phyloP scores from a whole-genome alignment of 2,888 invertebrate genomes.

The Mamestra brassicae region DNA sequence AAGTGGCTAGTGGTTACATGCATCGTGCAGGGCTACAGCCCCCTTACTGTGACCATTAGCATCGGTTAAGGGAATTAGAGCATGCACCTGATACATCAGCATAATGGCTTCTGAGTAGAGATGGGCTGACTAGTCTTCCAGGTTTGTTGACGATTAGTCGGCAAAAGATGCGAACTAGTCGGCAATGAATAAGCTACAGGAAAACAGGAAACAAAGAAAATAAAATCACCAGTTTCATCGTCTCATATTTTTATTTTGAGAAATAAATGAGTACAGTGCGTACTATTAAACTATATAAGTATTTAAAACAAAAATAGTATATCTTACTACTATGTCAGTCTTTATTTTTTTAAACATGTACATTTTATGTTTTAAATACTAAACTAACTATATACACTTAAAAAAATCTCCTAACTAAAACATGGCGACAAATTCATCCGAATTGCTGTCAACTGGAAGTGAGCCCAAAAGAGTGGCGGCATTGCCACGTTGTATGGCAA shows the following conservation, averaged over 20 bases:
- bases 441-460: too few species aligned
- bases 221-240: not conserved
- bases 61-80: conserved; percentile 63
- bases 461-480: too few species aligned
- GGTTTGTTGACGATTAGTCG: not conserved
- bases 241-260: not conserved
- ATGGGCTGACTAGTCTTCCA: not conserved
- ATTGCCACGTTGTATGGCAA: too few species aligned
- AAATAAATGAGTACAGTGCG: not conserved
- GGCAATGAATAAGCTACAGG: not conserved
- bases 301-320: too few species aligned
- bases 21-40: conserved; percentile 48
- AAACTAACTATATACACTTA: too few species aligned
- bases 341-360: too few species aligned
- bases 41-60: conserved; percentile 56
- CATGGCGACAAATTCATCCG: too few species aligned
- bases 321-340: too few species aligned
- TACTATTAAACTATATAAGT: not conserved
- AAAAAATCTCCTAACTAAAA: too few species aligned
- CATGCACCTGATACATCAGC: conserved; percentile 42
- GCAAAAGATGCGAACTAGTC: not conserved
- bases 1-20: conserved; percentile 42
- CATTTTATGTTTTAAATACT: too few species aligned
- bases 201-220: not conserved
- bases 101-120: conserved; percentile 39